Conservation (phyloP, 2,113 vertebrate species). For the Acrocephalus kingi region DNA sequence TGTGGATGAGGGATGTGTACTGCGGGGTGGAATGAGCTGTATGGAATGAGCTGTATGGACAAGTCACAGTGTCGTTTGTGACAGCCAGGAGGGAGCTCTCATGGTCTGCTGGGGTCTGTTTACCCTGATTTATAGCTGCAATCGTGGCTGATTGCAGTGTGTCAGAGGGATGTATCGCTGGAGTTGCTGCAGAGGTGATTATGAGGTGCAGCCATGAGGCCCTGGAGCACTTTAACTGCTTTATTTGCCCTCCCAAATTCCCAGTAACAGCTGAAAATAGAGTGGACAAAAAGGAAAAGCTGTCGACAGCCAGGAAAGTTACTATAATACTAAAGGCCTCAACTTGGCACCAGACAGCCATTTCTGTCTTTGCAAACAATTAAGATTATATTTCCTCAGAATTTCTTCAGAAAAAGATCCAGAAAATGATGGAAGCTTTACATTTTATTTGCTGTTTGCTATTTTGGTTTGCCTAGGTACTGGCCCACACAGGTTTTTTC, state of each 20-base stretch:
- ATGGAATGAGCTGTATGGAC: not conserved
- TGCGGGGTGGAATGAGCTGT: not conserved
- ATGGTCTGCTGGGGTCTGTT: not conserved
- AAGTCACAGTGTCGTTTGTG: not conserved
- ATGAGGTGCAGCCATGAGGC: not conserved
- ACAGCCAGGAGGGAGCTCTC: not conserved
- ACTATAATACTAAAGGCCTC: not conserved
- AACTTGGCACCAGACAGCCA: not conserved
- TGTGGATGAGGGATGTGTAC: not conserved
- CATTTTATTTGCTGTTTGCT: not conserved
- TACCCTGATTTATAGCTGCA: not conserved
- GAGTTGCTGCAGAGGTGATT: not conserved
- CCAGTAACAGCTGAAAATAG: conserved; percentile 8
- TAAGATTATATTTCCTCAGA: not conserved
- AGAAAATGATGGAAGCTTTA: not conserved
- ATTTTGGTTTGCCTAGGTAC: not conserved
- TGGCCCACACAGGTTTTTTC: not conserved
- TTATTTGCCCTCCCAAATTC: not conserved
- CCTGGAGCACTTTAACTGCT: conserved; percentile 1
- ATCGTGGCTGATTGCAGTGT: not conserved
- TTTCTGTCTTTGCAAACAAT: conserved; percentile 29
- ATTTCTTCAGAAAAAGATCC: not conserved
- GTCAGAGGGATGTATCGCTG: not conserved
- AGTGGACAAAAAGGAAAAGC: not conserved
- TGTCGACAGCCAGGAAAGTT: conserved; percentile 21